Evolutionary conservation across 2,113 vertebrate species (phyloP).

Genomic region (Willisornis vidua): DNA sequence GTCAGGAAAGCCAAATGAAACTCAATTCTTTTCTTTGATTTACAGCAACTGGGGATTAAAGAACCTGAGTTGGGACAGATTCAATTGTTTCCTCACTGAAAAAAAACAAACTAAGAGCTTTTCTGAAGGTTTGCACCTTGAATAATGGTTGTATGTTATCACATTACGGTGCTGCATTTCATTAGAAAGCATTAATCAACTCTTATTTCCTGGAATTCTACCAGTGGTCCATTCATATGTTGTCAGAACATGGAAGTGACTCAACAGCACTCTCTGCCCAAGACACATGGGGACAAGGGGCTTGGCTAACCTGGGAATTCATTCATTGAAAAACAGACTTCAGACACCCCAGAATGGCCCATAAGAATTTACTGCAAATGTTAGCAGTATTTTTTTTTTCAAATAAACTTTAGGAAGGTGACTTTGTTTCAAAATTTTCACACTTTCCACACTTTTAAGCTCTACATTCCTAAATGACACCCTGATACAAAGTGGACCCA

Average conservation of each 20-base stretch:
- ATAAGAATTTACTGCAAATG: background rate
- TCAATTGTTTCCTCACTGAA: constrained; percentile 63
- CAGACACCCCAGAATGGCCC: background rate
- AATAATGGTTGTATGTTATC: constrained; percentile 61
- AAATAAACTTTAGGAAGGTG: background rate
- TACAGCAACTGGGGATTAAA: constrained; percentile 73
- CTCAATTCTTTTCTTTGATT: constrained; percentile 81
- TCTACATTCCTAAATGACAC: background rate
- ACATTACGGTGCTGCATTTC: constrained; percentile 35
- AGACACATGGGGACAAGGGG: background rate
- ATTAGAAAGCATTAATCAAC: constrained; percentile 35
- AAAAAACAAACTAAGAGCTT: constrained; percentile 47
- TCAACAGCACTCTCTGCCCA: background rate
- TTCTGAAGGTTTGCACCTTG: constrained; percentile 59
- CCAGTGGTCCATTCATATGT: background rate
- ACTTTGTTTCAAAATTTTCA: background rate
- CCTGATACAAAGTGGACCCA: background rate
- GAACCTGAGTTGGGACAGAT: constrained; percentile 68
- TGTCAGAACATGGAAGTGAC: background rate
- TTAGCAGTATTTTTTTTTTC: background rate
- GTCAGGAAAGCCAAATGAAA: constrained; percentile 79
- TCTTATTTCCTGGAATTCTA: background rate
- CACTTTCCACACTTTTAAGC: background rate
- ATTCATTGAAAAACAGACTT: background rate
- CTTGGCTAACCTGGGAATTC: background rate